Percentiles rank a stretch among this genome's conserved stretches.
phyloP scores from a whole-genome alignment of 2,797 vertebrate genomes.

The Huso huso region DNA sequence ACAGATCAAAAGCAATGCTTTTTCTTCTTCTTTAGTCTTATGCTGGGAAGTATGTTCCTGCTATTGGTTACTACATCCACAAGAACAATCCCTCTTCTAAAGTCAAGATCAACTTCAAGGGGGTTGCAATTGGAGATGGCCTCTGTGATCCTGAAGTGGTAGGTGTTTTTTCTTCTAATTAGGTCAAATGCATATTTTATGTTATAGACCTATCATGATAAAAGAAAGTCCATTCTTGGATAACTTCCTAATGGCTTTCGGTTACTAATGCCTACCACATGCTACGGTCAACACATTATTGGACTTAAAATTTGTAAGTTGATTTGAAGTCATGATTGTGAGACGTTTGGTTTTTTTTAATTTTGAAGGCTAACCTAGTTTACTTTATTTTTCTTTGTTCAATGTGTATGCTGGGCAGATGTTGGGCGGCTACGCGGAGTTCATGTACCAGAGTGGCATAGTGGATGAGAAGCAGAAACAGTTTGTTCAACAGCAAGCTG shows the following conservation, averaged over 20 bases:
- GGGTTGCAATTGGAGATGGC: constrained; percentile 66
- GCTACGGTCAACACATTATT: constrained; percentile 16
- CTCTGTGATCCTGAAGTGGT: constrained; percentile 78
- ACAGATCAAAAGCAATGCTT: not conserved
- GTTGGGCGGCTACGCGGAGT: constrained; percentile 60
- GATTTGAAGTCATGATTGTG: constrained; percentile 15
- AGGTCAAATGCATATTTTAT: constrained; percentile 24
- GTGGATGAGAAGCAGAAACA: constrained; percentile 54
- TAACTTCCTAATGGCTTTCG: constrained; percentile 29
- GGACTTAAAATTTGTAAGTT: not conserved
- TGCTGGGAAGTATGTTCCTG: constrained; percentile 71
- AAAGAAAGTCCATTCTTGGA: constrained; percentile 21
- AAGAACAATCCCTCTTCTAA: constrained; percentile 57
- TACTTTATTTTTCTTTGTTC: constrained; percentile 6
- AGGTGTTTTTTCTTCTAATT: constrained; percentile 25
- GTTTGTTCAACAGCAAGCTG: constrained; percentile 54
- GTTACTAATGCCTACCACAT: constrained; percentile 28
- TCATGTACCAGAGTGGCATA: constrained; percentile 59
- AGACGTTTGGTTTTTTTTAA: constrained; percentile 12
- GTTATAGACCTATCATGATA: constrained; percentile 20
- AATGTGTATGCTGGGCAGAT: constrained; percentile 38
- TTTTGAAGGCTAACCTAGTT: not conserved
- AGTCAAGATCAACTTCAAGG: constrained; percentile 70
- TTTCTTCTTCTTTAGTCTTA: constrained; percentile 51
- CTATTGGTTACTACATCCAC: constrained; percentile 70